Evolutionary conservation across 1,140 invertebrate genomes (phyloP).

Genomic region (Listronotus bonariensis): DNA sequence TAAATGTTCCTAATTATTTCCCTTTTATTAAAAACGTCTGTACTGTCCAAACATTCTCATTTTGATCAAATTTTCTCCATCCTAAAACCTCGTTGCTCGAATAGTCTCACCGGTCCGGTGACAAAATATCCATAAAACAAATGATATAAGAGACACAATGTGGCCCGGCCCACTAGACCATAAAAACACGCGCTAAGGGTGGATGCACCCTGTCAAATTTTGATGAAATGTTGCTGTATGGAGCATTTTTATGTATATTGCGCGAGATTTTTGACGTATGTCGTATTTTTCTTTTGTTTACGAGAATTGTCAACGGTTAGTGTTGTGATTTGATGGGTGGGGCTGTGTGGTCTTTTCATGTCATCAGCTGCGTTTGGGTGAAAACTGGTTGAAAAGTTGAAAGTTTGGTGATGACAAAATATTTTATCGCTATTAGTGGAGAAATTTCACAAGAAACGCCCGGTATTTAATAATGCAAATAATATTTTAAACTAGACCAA

Average conservation of each 20-base stretch:
- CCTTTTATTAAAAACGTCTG: too few species aligned
- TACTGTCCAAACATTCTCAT: too few species aligned
- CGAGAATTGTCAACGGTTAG: slow-evolving; percentile 6
- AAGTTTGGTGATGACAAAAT: too few species aligned
- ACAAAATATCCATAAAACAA: slow-evolving; percentile 5
- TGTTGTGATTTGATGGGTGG: slow-evolving; percentile 21
- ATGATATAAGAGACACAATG: slow-evolving; percentile 15
- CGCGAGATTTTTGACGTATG: slow-evolving; percentile 10
- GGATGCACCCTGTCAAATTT: slow-evolving; percentile 25
- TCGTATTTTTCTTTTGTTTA: slow-evolving; percentile 12
- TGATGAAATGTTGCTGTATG: slow-evolving; percentile 2
- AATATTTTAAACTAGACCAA: too few species aligned
- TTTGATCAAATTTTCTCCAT: too few species aligned
- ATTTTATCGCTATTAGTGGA: too few species aligned
- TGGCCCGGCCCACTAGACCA: slow-evolving; percentile 22
- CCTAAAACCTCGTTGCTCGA: too few species aligned
- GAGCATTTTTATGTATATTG: not conserved
- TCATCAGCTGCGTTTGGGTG: too few species aligned
- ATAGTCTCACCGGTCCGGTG: not conserved
- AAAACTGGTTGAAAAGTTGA: too few species aligned
- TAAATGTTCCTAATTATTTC: too few species aligned
- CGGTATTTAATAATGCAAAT: too few species aligned
- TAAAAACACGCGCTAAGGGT: slow-evolving; percentile 28
- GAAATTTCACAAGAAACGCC: too few species aligned
- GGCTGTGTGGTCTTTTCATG: not conserved